These are phyloP conservation scores for Tinea pellionella DNA, from an alignment of 2,888 invertebrate species.

Conservation along the genomic window DNA sequence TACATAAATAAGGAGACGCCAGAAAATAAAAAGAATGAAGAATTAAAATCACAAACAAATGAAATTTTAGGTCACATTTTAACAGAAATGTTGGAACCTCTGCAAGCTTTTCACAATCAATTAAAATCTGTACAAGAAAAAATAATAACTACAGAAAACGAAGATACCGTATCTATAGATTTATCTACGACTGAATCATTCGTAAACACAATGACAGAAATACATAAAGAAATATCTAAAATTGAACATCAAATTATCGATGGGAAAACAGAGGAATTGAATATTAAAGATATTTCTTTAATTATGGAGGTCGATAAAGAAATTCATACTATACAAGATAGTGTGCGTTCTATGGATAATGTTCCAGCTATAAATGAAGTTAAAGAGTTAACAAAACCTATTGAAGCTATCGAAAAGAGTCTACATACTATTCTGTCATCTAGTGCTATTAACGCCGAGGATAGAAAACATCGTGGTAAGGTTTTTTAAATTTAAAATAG, in stretches of 20 bases:
- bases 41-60: conserved; percentile 20
- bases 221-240: conserved; percentile 41
- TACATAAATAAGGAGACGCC: conserved; percentile 21
- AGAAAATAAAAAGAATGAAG: background rate
- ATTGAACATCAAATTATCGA: conserved; percentile 32
- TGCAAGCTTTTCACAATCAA: conserved; percentile 41
- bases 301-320: conserved; percentile 43
- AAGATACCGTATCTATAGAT: conserved; percentile 37
- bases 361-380: conserved; percentile 25
- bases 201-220: conserved; percentile 41
- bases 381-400: conserved; percentile 32
- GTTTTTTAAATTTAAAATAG: conserved; percentile 27
- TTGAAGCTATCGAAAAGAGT: conserved; percentile 38
- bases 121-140: conserved; percentile 42
- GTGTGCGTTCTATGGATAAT: conserved; percentile 39
- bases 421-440: conserved; percentile 29
- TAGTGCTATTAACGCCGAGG: conserved; percentile 20
- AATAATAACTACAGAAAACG: conserved; percentile 33
- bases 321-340: conserved; percentile 42
- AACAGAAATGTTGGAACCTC: conserved; percentile 39
- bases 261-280: conserved; percentile 24
- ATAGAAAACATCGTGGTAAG: conserved; percentile 16
- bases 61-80: conserved; percentile 29
- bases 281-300: conserved; percentile 34
- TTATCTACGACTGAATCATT: conserved; percentile 43